A percentile compares a stretch with the other conserved stretches of the same genome.
phyloP scores from a whole-genome alignment of 2,113 vertebrate species.

The Clarias magur region DNA sequence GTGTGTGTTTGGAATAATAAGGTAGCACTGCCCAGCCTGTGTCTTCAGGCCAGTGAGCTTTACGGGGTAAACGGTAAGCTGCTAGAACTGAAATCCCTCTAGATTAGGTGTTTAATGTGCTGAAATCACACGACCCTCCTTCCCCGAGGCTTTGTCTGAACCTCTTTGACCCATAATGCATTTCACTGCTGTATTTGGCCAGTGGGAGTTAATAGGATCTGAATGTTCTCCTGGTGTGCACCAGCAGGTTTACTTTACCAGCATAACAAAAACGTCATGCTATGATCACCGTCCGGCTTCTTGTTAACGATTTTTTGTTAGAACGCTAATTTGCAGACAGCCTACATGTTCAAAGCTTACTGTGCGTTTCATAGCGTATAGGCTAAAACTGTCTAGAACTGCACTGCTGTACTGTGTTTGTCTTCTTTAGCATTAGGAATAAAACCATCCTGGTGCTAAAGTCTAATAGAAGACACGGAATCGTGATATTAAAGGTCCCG shows the following conservation, averaged over 20 bases:
- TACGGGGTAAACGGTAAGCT: slow-evolving; percentile 28
- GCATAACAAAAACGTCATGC: background rate
- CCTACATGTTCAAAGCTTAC: background rate
- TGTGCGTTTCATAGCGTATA: background rate
- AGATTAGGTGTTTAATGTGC: slow-evolving; percentile 44
- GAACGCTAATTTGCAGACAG: background rate
- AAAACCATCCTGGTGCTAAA: background rate
- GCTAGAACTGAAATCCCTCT: slow-evolving; percentile 23
- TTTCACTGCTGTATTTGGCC: slow-evolving; percentile 15
- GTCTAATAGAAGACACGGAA: background rate
- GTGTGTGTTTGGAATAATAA: slow-evolving; percentile 29
- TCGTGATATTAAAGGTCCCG: too few species aligned
- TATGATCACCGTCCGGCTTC: background rate
- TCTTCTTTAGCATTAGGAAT: background rate
- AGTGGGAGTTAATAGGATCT: slow-evolving; percentile 12
- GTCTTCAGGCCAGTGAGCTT: slow-evolving; percentile 26
- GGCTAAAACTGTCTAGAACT: background rate
- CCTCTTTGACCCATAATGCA: slow-evolving; percentile 36
- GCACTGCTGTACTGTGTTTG: background rate
- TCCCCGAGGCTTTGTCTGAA: slow-evolving; percentile 26
- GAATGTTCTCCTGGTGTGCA: slow-evolving; percentile 3
- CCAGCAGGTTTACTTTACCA: slow-evolving; percentile 3
- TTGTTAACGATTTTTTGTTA: background rate
- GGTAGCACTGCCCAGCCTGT: slow-evolving; percentile 1
- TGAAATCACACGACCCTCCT: slow-evolving; percentile 28